Base-by-base conservation (phyloP, 2,888 invertebrate species). In the Macrophya alboannulata region DNA sequence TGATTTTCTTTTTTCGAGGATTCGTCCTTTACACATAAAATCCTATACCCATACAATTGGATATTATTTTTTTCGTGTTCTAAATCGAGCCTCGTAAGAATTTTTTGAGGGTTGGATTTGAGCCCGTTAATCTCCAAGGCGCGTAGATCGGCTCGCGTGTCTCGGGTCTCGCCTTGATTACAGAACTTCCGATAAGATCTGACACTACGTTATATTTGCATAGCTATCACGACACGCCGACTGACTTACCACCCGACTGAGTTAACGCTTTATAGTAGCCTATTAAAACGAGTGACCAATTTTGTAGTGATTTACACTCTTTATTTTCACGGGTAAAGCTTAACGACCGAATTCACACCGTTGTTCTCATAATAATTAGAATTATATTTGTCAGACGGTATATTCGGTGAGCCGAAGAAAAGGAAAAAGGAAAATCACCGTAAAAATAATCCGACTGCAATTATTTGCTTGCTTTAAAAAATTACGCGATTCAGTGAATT, bases 131-230 rank as follows among this genome's bases (percentile, higher is more conserved):
- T 37, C 37, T 51, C 17, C n/a, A 31, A 55, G 31, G 77, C 51
- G 62, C n/a, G 21, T 62, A 59, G 59, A 62, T 59, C 59, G 81
- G 76, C 51, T 84, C 72, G 82, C 85, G 85, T 85, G 85, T 82
- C 85, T 76, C 55, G 72, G 76, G 83, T 65, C 59, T 72, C 84
- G 85, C 71, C 83, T 85, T 85, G 85, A 85, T 85, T 85, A 85
- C 85, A 84, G 74, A 84, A 43, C 68, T 51, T 65, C 51, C 65
- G 72, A 40, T 84, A 76, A 15, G 21, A 83, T 83, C 83, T 83
- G 68, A 83, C 68, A 83, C 83, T 83, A 4, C 15, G 37, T 25
- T 83, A 83, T 83, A 83, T 83, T 68, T 68, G 83, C 83, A 83
- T 83, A 68, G 83, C 48, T 83, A 83, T 83, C 83, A 68, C 83